Evolutionary conservation across 2,113 vertebrate species (phyloP).

Genomic region (Sinocyclocheilus grahami): DNA sequence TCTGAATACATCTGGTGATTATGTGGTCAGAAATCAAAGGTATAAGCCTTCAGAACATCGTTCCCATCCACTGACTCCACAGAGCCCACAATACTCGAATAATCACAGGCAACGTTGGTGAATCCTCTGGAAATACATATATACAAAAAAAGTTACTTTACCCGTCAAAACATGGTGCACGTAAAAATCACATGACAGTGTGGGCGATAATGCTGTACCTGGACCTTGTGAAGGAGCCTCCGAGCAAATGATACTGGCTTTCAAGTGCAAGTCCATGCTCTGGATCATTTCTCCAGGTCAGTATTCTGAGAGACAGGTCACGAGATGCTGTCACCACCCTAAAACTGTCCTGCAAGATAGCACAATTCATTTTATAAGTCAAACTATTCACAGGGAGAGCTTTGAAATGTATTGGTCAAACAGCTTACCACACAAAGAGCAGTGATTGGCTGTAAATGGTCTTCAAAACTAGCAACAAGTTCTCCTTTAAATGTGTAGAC

Average conservation of each 20-base stretch:
- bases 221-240: constrained; percentile 74
- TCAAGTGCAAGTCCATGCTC: constrained; percentile 65
- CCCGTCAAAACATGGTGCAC: neutral
- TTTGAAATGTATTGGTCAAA: neutral
- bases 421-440: constrained; percentile 81
- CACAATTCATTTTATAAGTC: neutral
- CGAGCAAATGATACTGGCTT: constrained; percentile 74
- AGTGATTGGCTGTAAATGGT: constrained; percentile 77
- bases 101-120: constrained; percentile 73
- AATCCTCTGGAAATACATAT: constrained; percentile 68
- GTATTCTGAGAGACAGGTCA: constrained; percentile 75
- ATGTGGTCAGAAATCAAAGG: constrained; percentile 68
- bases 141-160: neutral
- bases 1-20: neutral
- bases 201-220: constrained; percentile 66
- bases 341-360: constrained; percentile 70
- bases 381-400: neutral
- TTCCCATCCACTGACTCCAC: constrained; percentile 69
- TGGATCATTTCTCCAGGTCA: constrained; percentile 69
- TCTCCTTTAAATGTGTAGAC: constrained; percentile 75
- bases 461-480: constrained; percentile 75
- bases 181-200: neutral
- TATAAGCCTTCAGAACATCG: constrained; percentile 75
- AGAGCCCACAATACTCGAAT: constrained; percentile 74
- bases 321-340: constrained; percentile 76